Percentiles rank a stretch among this genome's conserved stretches.
Conservation (phyloP, 2,888 invertebrate species). For the Leptothorax acervorum region DNA sequence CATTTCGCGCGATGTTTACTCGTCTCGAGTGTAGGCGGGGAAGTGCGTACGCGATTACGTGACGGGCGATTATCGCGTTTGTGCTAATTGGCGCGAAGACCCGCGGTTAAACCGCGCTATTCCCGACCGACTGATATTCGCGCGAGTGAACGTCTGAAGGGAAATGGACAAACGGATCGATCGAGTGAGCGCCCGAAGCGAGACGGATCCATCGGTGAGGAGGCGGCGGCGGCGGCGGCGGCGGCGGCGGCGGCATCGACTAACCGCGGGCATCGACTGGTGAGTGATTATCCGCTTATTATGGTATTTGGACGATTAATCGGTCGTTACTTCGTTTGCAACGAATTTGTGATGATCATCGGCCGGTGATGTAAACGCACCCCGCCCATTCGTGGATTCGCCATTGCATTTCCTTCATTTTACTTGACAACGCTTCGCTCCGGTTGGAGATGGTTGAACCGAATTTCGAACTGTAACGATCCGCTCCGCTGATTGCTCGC, state of each 20-base stretch:
- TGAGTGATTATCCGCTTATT: constrained; percentile 16
- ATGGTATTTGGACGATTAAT: background rate
- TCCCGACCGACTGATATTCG: background rate
- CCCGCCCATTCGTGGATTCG: background rate
- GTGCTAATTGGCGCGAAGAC: constrained; percentile 9
- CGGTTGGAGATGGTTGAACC: background rate
- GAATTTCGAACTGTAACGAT: background rate
- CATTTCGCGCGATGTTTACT: constrained; percentile 1
- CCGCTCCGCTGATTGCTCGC: background rate
- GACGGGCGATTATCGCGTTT: constrained; percentile 13
- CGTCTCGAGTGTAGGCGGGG: background rate
- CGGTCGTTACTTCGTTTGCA: background rate
- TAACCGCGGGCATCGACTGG: background rate
- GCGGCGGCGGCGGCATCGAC: background rate
- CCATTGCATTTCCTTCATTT: background rate
- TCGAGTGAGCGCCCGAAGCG: background rate
- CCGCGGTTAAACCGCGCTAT: background rate
- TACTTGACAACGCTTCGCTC: background rate
- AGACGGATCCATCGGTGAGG: background rate
- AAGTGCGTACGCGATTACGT: background rate
- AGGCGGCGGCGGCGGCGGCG: background rate
- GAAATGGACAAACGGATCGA: background rate
- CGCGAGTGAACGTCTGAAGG: background rate
- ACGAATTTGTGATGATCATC: background rate
- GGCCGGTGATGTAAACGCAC: background rate